Base-by-base conservation (phyloP, 2,888 invertebrate genomes). In the Acleris emargana region DNA sequence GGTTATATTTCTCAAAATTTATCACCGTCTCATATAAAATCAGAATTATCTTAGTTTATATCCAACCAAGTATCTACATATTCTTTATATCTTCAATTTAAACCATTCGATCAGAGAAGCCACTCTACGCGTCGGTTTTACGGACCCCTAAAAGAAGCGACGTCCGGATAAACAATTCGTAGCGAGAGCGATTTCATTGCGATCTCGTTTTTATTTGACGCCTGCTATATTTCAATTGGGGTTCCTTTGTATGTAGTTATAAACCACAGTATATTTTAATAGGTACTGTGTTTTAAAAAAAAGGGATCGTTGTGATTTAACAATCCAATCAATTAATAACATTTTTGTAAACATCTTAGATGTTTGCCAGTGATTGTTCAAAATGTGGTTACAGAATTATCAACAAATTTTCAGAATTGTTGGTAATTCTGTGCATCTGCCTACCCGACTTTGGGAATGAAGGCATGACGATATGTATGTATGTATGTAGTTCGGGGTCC, bases 201-300 rank as follows among this genome's bases (percentile, higher is more conserved):
- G 60, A 68, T 53, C 67, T 70, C 67, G 61, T 72, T 77, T 75
- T 76, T 75, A 71, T 73, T 67, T 64, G 64, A 75, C 66, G 71
- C 73, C 70, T 73, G 70, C 76, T 71, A 76, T 74, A 75, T 77
- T 75, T 70, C 68, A 51, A 43, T 67, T 67, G 50, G 64, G 58
- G 67, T 64, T 64, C 59, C 64, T 20, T 32, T 18, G 28, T 13
- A 13, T 38, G 3, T 32, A 20, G 45, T 17, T 45, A n/a, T 45
- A 45, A 45, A 45, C 6, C 45, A 17, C 0, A 0, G 5, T 17
- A 45, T 45, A 17, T 7, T 45, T 45, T 45, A n/a, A n/a, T n/a
- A n/a, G 13, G n/a, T 43, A 16, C 13, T n/a, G 13, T 5, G 25
- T 25, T 42, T 43, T n/a, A n/a, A 43, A 13, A 43, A 5, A 13